Conservation (phyloP, 2,113 vertebrate species). For the Haemorhous mexicanus region DNA sequence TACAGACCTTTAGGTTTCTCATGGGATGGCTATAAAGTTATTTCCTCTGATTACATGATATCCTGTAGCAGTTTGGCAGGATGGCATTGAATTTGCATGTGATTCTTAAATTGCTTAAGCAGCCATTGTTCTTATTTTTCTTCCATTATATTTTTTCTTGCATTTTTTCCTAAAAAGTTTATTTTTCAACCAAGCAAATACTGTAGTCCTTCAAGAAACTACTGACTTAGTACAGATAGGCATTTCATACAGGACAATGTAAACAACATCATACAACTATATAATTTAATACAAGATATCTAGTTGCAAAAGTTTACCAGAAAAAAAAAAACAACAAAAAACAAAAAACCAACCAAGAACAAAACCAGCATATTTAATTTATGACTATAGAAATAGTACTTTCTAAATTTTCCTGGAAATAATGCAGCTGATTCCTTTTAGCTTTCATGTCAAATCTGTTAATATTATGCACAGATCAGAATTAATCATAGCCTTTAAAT, state of each 20-base stretch:
- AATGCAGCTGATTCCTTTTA: neutral
- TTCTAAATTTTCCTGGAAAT: neutral
- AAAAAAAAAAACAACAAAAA: neutral
- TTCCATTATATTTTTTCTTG: neutral
- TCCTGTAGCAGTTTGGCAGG: neutral
- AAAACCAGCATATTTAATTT: neutral
- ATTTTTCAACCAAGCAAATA: neutral
- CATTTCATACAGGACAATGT: neutral
- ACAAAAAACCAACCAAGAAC: neutral
- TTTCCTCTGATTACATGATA: neutral
- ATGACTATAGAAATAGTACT: neutral
- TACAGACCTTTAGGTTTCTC: neutral
- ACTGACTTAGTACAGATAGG: neutral
- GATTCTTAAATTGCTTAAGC: neutral
- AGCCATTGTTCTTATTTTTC: neutral
- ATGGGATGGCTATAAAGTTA: neutral
- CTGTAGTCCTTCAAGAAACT: neutral
- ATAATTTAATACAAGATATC: neutral
- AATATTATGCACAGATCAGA: neutral
- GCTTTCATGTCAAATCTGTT: neutral
- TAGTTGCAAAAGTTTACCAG: neutral
- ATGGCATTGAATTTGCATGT: neutral
- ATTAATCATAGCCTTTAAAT: neutral
- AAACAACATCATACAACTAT: neutral
- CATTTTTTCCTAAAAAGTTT: neutral